A percentile compares a stretch with the other conserved stretches of the same genome.
phyloP scores from a whole-genome alignment of 2,797 vertebrate species.

The Linurgus olivaceus region DNA sequence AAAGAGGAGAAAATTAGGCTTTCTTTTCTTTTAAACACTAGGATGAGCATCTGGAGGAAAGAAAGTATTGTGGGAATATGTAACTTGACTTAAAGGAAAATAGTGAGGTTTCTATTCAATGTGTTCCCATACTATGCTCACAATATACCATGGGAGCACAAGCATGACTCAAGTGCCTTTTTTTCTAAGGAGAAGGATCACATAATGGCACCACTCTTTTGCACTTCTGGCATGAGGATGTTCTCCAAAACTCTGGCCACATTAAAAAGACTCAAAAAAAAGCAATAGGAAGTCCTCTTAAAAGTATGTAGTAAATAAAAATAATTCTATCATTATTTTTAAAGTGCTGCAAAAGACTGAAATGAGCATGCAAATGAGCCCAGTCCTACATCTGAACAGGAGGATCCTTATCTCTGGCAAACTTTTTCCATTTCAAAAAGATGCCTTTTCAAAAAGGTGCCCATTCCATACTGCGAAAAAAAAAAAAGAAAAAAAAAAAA shows the following conservation, averaged over 20 bases:
- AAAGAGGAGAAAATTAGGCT: background rate
- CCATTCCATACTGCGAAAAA: background rate
- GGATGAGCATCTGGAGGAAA: constrained; percentile 31
- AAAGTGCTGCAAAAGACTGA: background rate
- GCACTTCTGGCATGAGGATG: background rate
- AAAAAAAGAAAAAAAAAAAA: rapidly evolving
- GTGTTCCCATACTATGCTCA: background rate
- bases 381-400: background rate
- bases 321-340: background rate
- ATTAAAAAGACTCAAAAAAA: background rate
- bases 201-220: background rate
- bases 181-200: background rate
- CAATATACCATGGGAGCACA: background rate
- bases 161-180: background rate
- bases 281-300: background rate
- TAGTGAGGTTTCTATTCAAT: background rate
- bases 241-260: background rate
- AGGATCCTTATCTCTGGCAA: background rate
- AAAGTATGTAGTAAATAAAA: background rate
- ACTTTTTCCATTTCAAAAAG: background rate
- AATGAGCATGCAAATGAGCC: background rate
- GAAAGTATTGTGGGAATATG: background rate
- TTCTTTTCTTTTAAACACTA: constrained; percentile 24
- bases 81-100: background rate
- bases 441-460: background rate